Percentiles rank a stretch among this genome's conserved stretches.
Evolutionary conservation across 1,140 invertebrate genomes (phyloP).

Genomic region (Mamestra configurata): DNA sequence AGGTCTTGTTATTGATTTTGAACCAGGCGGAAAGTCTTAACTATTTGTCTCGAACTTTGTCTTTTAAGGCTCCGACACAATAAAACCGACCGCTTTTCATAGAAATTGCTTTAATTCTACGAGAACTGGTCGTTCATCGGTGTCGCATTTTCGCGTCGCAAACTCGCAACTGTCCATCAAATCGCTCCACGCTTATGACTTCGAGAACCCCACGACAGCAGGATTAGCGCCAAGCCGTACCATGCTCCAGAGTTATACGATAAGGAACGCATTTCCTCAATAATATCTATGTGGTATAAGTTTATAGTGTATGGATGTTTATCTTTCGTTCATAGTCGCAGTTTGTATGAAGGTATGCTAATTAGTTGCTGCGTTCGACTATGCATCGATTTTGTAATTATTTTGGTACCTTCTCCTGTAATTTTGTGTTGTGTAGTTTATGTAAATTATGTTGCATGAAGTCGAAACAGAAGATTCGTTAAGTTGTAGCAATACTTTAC

Average conservation of each 20-base stretch:
- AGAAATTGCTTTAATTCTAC: too few relatives aligned
- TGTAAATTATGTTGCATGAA: too few relatives aligned
- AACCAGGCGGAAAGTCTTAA: too few relatives aligned
- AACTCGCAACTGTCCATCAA: not conserved
- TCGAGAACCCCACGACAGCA: constrained; percentile 42
- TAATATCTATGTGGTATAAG: constrained; percentile 25
- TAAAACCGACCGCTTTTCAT: too few relatives aligned
- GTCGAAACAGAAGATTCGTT: too few relatives aligned
- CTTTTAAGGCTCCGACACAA: too few relatives aligned
- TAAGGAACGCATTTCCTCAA: constrained; percentile 77
- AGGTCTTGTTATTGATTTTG: too few relatives aligned
- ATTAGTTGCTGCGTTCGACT: constrained; percentile 4
- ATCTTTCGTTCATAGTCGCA: constrained; percentile 1
- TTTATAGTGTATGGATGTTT: constrained; percentile 26
- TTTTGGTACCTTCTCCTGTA: not conserved
- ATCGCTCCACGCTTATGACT: constrained; percentile 57
- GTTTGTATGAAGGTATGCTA: not conserved
- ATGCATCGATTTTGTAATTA: not conserved
- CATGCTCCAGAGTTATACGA: constrained; percentile 64
- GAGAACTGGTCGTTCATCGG: too few relatives aligned
- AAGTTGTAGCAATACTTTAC: not conserved
- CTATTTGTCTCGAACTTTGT: too few relatives aligned
- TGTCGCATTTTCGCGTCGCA: too few relatives aligned
- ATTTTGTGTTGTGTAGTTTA: not conserved
- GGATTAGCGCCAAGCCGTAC: constrained; percentile 70